A percentile compares a stretch with the other conserved stretches of the same genome.
Conservation (phyloP, 2,888 invertebrate genomes). For the Diarsia brunnea region DNA sequence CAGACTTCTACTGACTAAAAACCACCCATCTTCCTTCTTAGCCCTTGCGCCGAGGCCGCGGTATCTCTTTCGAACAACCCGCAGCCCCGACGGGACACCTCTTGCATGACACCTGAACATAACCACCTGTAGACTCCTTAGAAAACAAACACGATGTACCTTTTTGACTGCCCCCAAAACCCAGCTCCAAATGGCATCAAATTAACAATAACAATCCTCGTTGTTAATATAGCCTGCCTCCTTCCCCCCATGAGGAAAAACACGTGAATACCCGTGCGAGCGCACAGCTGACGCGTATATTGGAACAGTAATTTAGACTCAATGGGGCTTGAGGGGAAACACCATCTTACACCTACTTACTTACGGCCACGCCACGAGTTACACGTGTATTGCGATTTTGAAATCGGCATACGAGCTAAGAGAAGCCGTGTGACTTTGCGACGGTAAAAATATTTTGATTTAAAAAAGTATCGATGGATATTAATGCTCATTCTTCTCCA, state of each 20-base stretch:
- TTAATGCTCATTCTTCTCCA: too few relatives aligned
- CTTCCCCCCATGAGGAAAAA: slow-evolving; percentile 1
- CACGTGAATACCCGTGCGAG: slow-evolving; percentile 1
- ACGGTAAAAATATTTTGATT: too few relatives aligned
- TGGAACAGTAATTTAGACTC: slow-evolving; percentile 11
- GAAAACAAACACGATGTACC: not conserved
- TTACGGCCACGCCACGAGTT: not conserved
- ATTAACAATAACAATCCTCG: not conserved
- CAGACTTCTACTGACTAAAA: too few relatives aligned
- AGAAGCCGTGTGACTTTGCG: too few relatives aligned
- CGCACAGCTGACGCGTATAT: slow-evolving; percentile 8
- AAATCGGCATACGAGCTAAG: too few relatives aligned
- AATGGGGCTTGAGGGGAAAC: slow-evolving; percentile 6
- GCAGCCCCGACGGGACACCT: not conserved
- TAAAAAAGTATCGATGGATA: too few relatives aligned
- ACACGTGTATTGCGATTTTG: not conserved
- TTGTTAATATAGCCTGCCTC: not conserved
- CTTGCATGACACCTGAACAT: not conserved
- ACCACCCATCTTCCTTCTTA: too few relatives aligned
- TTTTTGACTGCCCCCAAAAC: not conserved
- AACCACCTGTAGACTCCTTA: not conserved
- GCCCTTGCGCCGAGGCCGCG: too few relatives aligned
- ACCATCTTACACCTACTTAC: not conserved
- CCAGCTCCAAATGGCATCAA: not conserved
- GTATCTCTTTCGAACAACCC: too few relatives aligned